These are phyloP conservation scores for Artibeus lituratus DNA, from an alignment of 2,797 vertebrate genomes.

Conservation along the genomic window DNA sequence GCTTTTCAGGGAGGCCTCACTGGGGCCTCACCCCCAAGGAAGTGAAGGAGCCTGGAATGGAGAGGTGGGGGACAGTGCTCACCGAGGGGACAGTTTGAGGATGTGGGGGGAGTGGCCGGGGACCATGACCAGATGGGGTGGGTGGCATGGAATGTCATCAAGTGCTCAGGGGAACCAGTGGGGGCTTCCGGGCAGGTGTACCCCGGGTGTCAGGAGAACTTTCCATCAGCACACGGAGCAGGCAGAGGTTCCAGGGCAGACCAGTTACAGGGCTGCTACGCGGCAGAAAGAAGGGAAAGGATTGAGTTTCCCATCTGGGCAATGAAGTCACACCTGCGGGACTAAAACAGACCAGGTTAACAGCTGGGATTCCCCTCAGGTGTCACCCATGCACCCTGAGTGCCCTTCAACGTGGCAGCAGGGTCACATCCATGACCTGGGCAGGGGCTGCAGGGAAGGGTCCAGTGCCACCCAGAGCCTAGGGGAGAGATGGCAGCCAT, in stretches of 20 bases:
- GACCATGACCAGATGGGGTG: background rate
- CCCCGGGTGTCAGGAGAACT: background rate
- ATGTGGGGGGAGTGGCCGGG: background rate
- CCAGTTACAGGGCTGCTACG: background rate
- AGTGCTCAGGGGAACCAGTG: background rate
- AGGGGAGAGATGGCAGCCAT: background rate
- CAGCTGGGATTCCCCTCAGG: background rate
- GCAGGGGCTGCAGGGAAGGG: background rate
- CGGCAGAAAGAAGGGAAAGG: background rate
- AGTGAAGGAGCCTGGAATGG: background rate
- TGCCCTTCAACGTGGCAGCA: background rate
- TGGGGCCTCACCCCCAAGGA: background rate
- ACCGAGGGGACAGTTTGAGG: background rate
- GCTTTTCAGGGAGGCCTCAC: background rate
- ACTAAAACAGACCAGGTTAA: background rate
- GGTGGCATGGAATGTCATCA: background rate
- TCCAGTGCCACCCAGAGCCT: background rate
- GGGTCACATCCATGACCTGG: background rate
- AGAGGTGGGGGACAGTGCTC: background rate
- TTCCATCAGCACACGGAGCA: background rate
- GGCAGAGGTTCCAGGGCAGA: background rate
- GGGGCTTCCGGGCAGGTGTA: background rate
- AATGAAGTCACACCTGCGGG: background rate
- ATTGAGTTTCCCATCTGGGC: too few relatives aligned
- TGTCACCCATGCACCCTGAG: background rate